phyloP scores from a whole-genome alignment of 2,888 invertebrate species.

The Drosophila phalerata region DNA sequence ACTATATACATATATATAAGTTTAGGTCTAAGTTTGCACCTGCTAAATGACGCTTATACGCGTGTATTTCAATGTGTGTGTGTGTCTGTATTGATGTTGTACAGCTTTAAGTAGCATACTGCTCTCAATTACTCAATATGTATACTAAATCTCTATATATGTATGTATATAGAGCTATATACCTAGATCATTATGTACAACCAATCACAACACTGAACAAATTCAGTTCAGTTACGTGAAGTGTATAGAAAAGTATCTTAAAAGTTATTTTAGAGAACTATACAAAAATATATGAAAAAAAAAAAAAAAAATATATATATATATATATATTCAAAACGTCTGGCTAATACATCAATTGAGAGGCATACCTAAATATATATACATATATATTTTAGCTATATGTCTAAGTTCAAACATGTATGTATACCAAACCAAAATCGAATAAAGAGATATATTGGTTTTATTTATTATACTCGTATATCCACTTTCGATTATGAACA shows the following conservation, averaged over 20 bases:
- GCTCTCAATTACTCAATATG: conserved; percentile 33
- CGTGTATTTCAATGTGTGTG: conserved; percentile 18
- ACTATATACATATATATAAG: conserved; percentile 22
- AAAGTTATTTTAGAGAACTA: conserved; percentile 59
- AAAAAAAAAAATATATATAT: too few species aligned
- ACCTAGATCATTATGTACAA: conserved; percentile 19
- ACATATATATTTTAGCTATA: conserved; percentile 31
- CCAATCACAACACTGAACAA: conserved; percentile 16
- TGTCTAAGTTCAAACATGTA: conserved; percentile 70
- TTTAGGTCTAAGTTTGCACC: conserved; percentile 48
- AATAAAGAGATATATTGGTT: conserved; percentile 54
- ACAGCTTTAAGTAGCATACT: conserved; percentile 47
- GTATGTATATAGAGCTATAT: conserved; percentile 11
- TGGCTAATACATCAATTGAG: conserved; percentile 16
- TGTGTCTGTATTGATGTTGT: conserved; percentile 49
- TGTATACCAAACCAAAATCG: conserved; percentile 73
- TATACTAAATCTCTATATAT: conserved; percentile 21
- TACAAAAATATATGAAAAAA: conserved; percentile 41
- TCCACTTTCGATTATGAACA: background rate
- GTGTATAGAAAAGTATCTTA: conserved; percentile 13
- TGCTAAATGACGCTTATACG: conserved; percentile 13
- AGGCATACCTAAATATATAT: conserved; percentile 32
- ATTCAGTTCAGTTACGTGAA: conserved; percentile 4
- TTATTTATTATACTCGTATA: conserved; percentile 19
- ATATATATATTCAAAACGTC: conserved; percentile 24